Conservation (phyloP, 92 coral and sea anemone genomes). For the Bergia sp. region DNA sequence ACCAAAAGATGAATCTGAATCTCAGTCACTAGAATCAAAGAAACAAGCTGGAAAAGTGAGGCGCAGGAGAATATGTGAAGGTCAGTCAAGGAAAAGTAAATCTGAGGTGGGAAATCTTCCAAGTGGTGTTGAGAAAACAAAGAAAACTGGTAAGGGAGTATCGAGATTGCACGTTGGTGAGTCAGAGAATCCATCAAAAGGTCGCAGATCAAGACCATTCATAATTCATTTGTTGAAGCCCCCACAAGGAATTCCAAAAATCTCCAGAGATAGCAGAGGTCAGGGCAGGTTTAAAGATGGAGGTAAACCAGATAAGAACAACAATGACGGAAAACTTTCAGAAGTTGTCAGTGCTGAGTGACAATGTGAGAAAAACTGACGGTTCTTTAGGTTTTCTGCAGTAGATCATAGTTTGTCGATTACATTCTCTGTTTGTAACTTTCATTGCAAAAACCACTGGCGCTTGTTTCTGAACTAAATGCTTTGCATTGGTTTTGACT, state of each 20-base stretch:
- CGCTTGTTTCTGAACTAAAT: background rate
- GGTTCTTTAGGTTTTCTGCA: background rate
- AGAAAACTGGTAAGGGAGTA: background rate
- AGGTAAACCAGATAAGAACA: background rate
- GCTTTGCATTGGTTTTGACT: background rate
- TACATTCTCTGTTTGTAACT: background rate
- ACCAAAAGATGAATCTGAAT: background rate
- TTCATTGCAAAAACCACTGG: background rate
- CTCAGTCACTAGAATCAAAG: background rate
- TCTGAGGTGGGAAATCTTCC: background rate
- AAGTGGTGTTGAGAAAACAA: background rate
- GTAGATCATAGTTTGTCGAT: background rate
- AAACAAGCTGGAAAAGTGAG: background rate
- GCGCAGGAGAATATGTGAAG: background rate
- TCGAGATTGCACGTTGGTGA: background rate
- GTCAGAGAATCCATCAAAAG: background rate
- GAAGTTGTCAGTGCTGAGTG: background rate
- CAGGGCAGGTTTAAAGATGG: background rate
- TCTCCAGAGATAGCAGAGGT: background rate
- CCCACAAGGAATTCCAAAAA: background rate
- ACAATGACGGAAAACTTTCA: background rate
- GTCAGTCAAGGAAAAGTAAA: background rate
- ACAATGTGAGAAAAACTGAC: background rate
- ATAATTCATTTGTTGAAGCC: slow-evolving; percentile 1
- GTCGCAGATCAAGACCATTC: slow-evolving; percentile 8